Conservation (phyloP, 2,888 invertebrate genomes). For the Aromia moschata region DNA sequence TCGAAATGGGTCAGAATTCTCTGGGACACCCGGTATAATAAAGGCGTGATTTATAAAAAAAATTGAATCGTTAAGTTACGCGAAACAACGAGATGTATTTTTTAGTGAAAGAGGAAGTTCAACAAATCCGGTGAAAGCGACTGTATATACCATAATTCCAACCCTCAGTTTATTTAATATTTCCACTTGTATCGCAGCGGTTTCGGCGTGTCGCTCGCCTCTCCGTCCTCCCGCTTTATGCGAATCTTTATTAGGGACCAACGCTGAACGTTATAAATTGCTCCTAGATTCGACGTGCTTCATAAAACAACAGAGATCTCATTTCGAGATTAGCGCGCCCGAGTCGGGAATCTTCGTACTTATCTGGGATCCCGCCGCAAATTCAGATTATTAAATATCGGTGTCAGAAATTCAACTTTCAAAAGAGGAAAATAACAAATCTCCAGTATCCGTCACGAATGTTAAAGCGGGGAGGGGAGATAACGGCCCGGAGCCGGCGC, state of each 20-base stretch:
- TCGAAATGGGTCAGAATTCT: too few relatives aligned
- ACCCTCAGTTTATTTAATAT: neutral
- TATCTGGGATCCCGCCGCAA: constrained; percentile 50
- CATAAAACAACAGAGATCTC: constrained; percentile 49
- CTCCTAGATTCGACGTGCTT: constrained; percentile 54
- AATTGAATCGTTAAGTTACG: too few relatives aligned
- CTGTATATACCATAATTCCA: too few relatives aligned
- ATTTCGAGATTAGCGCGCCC: constrained; percentile 48
- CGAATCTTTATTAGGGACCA: constrained; percentile 48
- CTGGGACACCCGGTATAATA: too few relatives aligned
- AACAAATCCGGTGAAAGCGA: too few relatives aligned
- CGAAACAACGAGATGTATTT: too few relatives aligned
- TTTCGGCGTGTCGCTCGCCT: neutral
- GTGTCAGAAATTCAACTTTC: constrained; percentile 44
- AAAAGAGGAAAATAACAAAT: constrained; percentile 45
- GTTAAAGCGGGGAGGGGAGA: constrained; percentile 41
- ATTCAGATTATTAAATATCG: constrained; percentile 56
- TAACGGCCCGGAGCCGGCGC: too few relatives aligned
- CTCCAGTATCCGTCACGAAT: constrained; percentile 44
- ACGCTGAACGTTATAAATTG: constrained; percentile 53
- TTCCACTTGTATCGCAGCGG: neutral
- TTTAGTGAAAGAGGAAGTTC: too few relatives aligned
- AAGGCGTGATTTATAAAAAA: too few relatives aligned
- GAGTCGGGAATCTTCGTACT: constrained; percentile 45
- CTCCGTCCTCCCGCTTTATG: constrained; percentile 52